phyloP scores from a whole-genome alignment of 2,797 vertebrate species.

The Dermochelys coriacea region DNA sequence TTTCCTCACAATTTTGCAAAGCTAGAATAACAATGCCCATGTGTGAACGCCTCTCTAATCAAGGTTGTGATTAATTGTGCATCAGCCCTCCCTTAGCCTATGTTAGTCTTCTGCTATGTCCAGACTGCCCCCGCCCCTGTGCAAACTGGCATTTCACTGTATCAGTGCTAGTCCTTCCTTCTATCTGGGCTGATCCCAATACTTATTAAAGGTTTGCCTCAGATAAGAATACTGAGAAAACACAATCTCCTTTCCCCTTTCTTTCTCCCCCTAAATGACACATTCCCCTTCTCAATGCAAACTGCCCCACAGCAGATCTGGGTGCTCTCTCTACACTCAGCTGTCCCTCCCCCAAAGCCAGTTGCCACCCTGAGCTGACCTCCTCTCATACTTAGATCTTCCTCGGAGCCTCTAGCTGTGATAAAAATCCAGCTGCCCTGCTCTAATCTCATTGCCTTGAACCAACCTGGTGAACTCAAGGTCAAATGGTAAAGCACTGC shows the following conservation, averaged over 20 bases:
- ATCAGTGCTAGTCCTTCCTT: conserved; percentile 24
- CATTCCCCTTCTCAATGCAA: background rate
- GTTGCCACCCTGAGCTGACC: accelerated
- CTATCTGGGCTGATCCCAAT: conserved; percentile 56
- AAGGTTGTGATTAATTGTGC: accelerated
- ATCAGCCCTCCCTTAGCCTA: accelerated
- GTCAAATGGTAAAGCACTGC: accelerated
- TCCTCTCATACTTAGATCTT: background rate
- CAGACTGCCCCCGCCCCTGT: accelerated
- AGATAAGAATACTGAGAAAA: conserved; percentile 68
- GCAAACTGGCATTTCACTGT: background rate
- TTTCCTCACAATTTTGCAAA: background rate
- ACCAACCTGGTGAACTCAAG: background rate
- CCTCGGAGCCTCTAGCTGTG: background rate
- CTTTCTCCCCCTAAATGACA: conserved; percentile 59
- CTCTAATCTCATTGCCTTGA: background rate
- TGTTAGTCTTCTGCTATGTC: background rate
- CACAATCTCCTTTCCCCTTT: conserved; percentile 71
- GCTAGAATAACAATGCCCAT: accelerated
- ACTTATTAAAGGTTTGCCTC: conserved; percentile 68
- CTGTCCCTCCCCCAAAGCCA: background rate
- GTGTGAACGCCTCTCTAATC: accelerated
- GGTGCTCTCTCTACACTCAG: accelerated
- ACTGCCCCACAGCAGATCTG: background rate
- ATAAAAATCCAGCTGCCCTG: accelerated